Evolutionary conservation across 37 sponge, comb jelly and placozoan genomes (phyloP).

Genomic region (Haliclona indistincta): DNA sequence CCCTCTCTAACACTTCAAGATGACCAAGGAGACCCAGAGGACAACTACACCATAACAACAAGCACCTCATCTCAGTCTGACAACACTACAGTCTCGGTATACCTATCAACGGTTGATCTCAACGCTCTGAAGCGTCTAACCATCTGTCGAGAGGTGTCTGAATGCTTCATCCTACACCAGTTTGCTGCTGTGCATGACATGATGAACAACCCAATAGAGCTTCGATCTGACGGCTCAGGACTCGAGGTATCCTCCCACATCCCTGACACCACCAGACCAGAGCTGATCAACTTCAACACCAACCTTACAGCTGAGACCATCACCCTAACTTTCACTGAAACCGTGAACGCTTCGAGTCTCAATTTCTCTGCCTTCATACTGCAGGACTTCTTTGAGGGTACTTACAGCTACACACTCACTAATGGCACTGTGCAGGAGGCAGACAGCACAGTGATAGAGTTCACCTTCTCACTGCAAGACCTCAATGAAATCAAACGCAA

Average conservation of each 20-base stretch:
- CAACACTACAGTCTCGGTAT: slow-evolving; percentile 56
- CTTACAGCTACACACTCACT: slow-evolving; percentile 76
- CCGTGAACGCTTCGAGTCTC: slow-evolving; percentile 83
- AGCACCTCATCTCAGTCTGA: slow-evolving; percentile 50
- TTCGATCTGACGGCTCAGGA: slow-evolving; percentile 28
- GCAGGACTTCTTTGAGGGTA: slow-evolving; percentile 91
- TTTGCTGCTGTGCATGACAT: slow-evolving; percentile 71
- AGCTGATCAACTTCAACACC: slow-evolving; percentile 59
- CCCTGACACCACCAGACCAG: slow-evolving; percentile 74
- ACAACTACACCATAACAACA: slow-evolving; percentile 48
- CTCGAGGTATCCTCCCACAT: slow-evolving; percentile 39
- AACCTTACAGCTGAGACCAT: slow-evolving; percentile 75
- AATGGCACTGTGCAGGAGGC: slow-evolving; percentile 33
- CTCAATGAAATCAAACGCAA: slow-evolving; percentile 87
- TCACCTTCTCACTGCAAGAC: slow-evolving; percentile 72
- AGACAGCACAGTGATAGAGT: slow-evolving; percentile 71
- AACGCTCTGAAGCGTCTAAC: slow-evolving; percentile 77
- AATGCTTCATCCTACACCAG: slow-evolving; percentile 68
- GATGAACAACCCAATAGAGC: slow-evolving; percentile 62
- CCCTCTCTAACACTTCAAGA: slow-evolving; percentile 70
- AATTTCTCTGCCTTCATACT: slow-evolving; percentile 80
- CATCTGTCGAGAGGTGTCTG: slow-evolving; percentile 62
- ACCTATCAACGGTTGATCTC: slow-evolving; percentile 54
- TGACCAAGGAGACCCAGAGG: neutral
- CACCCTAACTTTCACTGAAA: slow-evolving; percentile 82